Evolutionary conservation across 2,797 vertebrate species (phyloP).

Genomic region (Chiloscyllium punctatum): DNA sequence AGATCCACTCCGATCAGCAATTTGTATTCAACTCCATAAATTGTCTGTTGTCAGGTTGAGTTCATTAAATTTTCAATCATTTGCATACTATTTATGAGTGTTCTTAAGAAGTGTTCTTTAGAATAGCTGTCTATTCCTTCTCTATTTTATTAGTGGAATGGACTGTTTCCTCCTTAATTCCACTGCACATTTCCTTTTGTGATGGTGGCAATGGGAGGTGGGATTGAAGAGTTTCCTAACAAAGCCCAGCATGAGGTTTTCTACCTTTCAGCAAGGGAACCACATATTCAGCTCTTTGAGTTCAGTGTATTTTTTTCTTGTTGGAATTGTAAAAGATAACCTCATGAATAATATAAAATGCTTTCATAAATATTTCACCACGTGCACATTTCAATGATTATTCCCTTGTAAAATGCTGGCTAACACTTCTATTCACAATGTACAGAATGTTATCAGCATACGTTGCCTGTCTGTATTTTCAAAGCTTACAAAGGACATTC

Average conservation of each 20-base stretch:
- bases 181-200: neutral
- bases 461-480: neutral
- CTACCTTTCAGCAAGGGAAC: neutral
- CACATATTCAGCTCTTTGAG: neutral
- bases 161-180: neutral
- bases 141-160: neutral
- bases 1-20: neutral
- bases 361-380: conserved; percentile 26
- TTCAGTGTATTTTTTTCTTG: neutral
- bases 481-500: neutral
- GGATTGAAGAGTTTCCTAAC: neutral
- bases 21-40: neutral
- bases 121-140: neutral
- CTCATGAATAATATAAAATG: conserved; percentile 7
- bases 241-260: neutral
- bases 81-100: neutral
- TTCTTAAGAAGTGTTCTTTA: neutral
- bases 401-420: neutral
- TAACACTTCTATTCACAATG: neutral
- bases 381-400: neutral
- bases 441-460: neutral
- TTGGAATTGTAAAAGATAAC: neutral
- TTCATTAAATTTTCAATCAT: neutral
- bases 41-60: no score
- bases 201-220: neutral